Evolutionary conservation across 2,113 vertebrate species (phyloP).

Genomic region (Erpornis zantholeuca): DNA sequence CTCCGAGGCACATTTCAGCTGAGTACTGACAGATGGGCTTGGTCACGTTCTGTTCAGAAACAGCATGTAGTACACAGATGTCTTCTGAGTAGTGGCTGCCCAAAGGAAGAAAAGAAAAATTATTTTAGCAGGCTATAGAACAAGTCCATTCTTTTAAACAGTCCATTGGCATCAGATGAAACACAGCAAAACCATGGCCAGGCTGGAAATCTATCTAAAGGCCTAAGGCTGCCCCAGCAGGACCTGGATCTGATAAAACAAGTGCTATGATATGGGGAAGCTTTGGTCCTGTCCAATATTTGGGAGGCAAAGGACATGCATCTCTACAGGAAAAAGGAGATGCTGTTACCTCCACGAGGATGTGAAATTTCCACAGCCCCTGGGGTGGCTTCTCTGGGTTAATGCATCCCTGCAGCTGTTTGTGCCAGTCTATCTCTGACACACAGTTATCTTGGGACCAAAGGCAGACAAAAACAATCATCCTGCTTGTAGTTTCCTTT

Average conservation of each 20-base stretch:
- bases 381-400: not conserved
- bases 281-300: not conserved
- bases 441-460: not conserved
- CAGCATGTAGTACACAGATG: conserved; percentile 79
- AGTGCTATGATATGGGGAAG: not conserved
- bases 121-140: not conserved
- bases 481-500: not conserved
- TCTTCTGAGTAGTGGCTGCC: conserved; percentile 73
- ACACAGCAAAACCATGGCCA: not conserved
- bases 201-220: not conserved
- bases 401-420: not conserved
- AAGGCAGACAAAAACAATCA: not conserved
- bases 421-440: not conserved
- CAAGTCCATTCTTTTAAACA: not conserved
- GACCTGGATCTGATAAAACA: not conserved
- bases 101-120: not conserved
- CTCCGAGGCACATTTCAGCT: conserved; percentile 79
- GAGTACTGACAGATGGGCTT: conserved; percentile 82
- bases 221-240: not conserved
- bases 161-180: not conserved
- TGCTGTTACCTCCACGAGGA: not conserved
- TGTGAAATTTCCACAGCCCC: not conserved
- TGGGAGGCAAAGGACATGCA: not conserved
- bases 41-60: conserved; percentile 55
- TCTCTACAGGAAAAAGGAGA: not conserved